Evolutionary conservation across 2,797 vertebrate species (phyloP).

Genomic region (Poeciliopsis presidionis): DNA sequence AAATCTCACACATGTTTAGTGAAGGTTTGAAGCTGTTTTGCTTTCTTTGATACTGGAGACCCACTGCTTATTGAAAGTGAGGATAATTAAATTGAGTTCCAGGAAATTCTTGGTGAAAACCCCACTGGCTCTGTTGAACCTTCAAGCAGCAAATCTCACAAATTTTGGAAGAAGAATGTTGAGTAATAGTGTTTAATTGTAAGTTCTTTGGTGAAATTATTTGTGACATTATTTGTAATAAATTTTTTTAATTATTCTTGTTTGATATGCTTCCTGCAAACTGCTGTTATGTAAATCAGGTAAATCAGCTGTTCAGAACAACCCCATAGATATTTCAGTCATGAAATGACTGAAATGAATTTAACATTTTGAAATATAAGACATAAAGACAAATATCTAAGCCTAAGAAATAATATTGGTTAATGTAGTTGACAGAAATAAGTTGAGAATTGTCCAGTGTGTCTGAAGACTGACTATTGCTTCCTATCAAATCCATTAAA

Average conservation of each 20-base stretch:
- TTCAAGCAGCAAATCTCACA: neutral
- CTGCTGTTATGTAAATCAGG: neutral
- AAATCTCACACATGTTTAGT: neutral
- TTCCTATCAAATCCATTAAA: slow-evolving; percentile 3
- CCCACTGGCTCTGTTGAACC: neutral
- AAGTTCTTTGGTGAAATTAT: neutral
- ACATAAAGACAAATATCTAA: neutral
- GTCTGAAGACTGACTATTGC: slow-evolving; percentile 15
- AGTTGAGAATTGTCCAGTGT: neutral
- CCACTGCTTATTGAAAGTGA: neutral
- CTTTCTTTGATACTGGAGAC: neutral
- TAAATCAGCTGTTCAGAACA: neutral
- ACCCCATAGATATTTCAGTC: neutral
- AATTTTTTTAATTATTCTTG: neutral
- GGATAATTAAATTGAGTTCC: neutral
- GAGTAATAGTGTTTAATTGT: neutral
- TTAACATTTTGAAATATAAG: neutral
- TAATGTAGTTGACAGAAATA: slow-evolving; percentile 5
- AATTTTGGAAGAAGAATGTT: neutral
- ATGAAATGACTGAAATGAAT: neutral
- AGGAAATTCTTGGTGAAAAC: neutral
- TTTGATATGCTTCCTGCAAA: neutral
- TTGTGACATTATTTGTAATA: neutral
- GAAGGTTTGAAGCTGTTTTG: neutral
- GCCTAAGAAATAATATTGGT: neutral